These are phyloP conservation scores for Verasper variegatus DNA, from an alignment of 2,113 vertebrate genomes.

Conservation along the genomic window DNA sequence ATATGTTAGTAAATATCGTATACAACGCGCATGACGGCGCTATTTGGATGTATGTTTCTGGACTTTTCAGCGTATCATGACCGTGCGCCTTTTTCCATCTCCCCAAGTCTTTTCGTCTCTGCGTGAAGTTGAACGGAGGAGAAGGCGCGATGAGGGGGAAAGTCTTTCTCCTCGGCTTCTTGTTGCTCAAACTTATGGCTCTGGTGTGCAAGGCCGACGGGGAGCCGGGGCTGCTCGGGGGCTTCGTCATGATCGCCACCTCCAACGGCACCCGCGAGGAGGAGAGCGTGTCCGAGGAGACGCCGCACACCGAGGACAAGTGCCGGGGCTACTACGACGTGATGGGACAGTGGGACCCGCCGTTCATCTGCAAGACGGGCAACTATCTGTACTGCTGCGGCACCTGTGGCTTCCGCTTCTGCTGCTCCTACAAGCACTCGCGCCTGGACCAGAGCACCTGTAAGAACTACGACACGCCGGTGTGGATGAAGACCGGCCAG, in stretches of 20 bases:
- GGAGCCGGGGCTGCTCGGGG: conserved; percentile 89
- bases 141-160: conserved; percentile 84
- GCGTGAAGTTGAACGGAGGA: conserved; percentile 70
- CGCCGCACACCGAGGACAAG: conserved; percentile 90
- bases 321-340: conserved; percentile 98
- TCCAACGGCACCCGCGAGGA: conserved; percentile 90
- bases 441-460: conserved; percentile 96
- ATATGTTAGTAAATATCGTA: conserved; percentile 65
- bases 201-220: conserved; percentile 94
- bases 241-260: conserved; percentile 92
- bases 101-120: conserved; percentile 61
- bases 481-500: conserved; percentile 94
- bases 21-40: conserved; percentile 71
- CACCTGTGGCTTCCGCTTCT: conserved; percentile 99
- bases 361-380: conserved; percentile 96
- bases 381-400: conserved; percentile 98
- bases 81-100: conserved; percentile 54
- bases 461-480: conserved; percentile 95
- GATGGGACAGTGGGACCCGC: conserved; percentile 99
- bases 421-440: conserved; percentile 94
- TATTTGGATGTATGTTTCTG: conserved; percentile 72
- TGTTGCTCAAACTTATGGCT: conserved; percentile 92
- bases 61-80: conserved; percentile 76
- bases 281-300: conserved; percentile 87
- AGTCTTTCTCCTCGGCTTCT: conserved; percentile 90